Evolutionary conservation across 2,113 vertebrate genomes (phyloP).

Genomic region (Corythornis vintsioides): DNA sequence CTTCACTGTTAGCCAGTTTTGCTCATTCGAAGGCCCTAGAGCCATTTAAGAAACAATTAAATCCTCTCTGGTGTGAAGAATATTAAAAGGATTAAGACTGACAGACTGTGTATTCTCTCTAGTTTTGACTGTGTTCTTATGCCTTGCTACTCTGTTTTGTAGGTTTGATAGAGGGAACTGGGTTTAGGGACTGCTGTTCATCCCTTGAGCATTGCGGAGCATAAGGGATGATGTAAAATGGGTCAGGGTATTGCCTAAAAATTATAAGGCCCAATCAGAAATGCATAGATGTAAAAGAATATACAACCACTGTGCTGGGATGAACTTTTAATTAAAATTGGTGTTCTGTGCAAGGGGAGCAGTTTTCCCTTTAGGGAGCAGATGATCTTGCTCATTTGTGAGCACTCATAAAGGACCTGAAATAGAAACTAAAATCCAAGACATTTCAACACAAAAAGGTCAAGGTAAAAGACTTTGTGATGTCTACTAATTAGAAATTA

Average conservation of each 20-base stretch:
- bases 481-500: not conserved
- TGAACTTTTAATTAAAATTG: not conserved
- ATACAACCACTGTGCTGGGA: not conserved
- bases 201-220: not conserved
- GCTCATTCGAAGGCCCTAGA: not conserved
- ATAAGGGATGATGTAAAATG: not conserved
- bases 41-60: constrained; percentile 45
- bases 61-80: constrained; percentile 34
- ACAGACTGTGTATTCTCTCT: not conserved
- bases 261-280: not conserved
- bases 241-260: not conserved
- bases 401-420: not conserved
- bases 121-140: not conserved
- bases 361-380: not conserved
- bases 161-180: not conserved
- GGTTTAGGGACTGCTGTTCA: not conserved
- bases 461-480: not conserved
- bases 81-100: constrained; percentile 38
- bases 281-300: not conserved
- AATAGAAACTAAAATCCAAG: not conserved
- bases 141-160: not conserved
- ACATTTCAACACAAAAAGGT: not conserved
- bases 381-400: not conserved
- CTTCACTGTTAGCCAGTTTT: not conserved
- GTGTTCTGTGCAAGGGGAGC: not conserved